Percentiles rank a stretch among this genome's conserved stretches.
Evolutionary conservation across 2,888 invertebrate genomes (phyloP).

Genomic region (Autographa gamma): DNA sequence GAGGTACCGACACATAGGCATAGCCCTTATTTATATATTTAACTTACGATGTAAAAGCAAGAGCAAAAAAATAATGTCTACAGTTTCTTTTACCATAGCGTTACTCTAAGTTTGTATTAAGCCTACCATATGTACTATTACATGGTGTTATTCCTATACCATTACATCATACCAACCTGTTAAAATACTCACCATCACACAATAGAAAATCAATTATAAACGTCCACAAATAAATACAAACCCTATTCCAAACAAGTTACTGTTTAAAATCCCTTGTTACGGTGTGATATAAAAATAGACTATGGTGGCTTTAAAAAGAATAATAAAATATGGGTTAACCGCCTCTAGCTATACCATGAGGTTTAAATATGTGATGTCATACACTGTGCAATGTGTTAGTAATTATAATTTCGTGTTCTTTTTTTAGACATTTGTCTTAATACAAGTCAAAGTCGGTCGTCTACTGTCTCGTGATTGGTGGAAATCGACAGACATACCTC

Average conservation of each 20-base stretch:
- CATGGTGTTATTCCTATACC: neutral
- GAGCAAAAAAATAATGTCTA: no score
- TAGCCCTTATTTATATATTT: no score
- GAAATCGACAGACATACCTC: no score
- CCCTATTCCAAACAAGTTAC: neutral
- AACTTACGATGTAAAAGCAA: no score
- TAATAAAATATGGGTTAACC: conserved; percentile 47
- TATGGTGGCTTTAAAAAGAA: conserved; percentile 30
- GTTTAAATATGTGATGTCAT: conserved; percentile 30
- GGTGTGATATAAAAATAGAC: conserved; percentile 41
- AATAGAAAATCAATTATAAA: conserved; percentile 1
- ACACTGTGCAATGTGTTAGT: neutral
- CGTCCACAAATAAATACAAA: neutral
- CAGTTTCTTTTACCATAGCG: no score
- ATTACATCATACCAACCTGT: conserved; percentile 39
- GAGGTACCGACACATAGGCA: no score
- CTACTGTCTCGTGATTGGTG: no score
- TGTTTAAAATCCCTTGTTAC: conserved; percentile 8
- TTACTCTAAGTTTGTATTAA: neutral
- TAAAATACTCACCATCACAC: conserved; percentile 15
- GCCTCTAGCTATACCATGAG: conserved; percentile 35
- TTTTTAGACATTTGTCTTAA: no score
- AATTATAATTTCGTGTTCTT: neutral
- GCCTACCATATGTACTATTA: neutral
- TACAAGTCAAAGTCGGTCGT: neutral